These are phyloP conservation scores for Stenolophus ochropezus DNA, from an alignment of 2,888 invertebrate species.

Conservation along the genomic window DNA sequence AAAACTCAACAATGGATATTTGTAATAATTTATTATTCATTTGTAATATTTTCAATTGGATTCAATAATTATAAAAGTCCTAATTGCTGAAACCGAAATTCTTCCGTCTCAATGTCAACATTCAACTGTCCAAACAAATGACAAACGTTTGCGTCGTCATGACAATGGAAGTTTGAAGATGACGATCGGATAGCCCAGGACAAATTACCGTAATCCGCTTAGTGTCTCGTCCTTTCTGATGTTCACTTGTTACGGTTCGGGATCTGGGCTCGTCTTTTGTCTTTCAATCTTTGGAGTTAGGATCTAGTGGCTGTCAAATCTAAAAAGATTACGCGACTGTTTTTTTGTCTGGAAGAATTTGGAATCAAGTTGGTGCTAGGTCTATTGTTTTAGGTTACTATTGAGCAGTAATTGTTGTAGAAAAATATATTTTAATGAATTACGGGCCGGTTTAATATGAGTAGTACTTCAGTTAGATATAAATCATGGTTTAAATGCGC, in stretches of 20 bases:
- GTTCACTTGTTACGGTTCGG: slow-evolving; percentile 11
- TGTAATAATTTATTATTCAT: too few species aligned
- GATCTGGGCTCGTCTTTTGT: not conserved
- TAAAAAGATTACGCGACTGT: slow-evolving; percentile 17
- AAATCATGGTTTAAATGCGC: too few species aligned
- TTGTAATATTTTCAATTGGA: too few species aligned
- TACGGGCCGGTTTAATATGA: too few species aligned
- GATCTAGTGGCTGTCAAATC: slow-evolving; percentile 20
- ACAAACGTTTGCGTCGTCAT: slow-evolving; percentile 16
- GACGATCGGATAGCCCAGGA: slow-evolving; percentile 40
- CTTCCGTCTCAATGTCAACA: slow-evolving; percentile 28
- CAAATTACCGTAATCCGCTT: slow-evolving; percentile 54
- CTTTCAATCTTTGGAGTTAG: not conserved
- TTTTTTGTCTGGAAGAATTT: not conserved
- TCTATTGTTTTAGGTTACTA: not conserved
- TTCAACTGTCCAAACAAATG: slow-evolving; percentile 34
- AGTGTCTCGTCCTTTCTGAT: slow-evolving; percentile 28
- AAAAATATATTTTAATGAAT: not conserved
- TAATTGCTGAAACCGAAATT: not conserved
- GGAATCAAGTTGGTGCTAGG: not conserved
- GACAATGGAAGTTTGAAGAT: slow-evolving; percentile 39
- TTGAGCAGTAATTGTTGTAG: not conserved
- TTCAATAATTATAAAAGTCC: too few species aligned
- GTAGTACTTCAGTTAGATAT: too few species aligned
- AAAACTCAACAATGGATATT: too few species aligned